Evolutionary conservation across 2,888 invertebrate species (phyloP).

Genomic region (Agrochola lychnidis): DNA sequence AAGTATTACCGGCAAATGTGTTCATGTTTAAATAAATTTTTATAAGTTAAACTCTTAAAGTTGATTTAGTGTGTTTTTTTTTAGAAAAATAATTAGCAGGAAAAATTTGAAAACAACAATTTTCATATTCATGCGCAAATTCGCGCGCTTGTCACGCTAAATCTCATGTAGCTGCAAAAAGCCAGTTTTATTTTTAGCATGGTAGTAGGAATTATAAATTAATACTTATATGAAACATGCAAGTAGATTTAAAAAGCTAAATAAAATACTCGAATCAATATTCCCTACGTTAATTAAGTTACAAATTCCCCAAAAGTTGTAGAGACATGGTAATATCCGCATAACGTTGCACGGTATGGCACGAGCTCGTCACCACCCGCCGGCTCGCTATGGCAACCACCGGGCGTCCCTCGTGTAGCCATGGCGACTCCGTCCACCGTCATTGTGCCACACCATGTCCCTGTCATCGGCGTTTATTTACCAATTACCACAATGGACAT

Average conservation of each 20-base stretch:
- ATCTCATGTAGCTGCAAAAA: conserved; percentile 18
- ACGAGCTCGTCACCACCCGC: conserved; percentile 62
- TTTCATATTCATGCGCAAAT: conserved; percentile 12
- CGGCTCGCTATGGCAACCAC: conserved; percentile 73
- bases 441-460: conserved; percentile 68
- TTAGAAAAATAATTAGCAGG: neutral
- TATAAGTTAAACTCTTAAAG: conserved; percentile 21
- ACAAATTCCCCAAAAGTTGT: conserved; percentile 69
- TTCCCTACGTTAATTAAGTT: conserved; percentile 68
- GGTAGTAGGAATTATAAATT: neutral
- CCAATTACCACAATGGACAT: conserved; percentile 79
- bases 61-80: conserved; percentile 28
- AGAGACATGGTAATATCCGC: conserved; percentile 45
- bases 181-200: neutral
- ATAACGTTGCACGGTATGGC: conserved; percentile 78
- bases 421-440: conserved; percentile 74
- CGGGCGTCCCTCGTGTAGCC: conserved; percentile 79
- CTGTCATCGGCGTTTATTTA: conserved; percentile 81
- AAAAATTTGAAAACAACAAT: neutral
- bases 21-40: conserved; percentile 50
- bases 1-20: conserved; percentile 77
- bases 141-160: conserved; percentile 29
- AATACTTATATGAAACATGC: conserved; percentile 11
- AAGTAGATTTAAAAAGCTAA: conserved; percentile 14
- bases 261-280: conserved; percentile 62